Evolutionary conservation across 2,888 invertebrate species (phyloP).

Genomic region (Drosophila quinaria): DNA sequence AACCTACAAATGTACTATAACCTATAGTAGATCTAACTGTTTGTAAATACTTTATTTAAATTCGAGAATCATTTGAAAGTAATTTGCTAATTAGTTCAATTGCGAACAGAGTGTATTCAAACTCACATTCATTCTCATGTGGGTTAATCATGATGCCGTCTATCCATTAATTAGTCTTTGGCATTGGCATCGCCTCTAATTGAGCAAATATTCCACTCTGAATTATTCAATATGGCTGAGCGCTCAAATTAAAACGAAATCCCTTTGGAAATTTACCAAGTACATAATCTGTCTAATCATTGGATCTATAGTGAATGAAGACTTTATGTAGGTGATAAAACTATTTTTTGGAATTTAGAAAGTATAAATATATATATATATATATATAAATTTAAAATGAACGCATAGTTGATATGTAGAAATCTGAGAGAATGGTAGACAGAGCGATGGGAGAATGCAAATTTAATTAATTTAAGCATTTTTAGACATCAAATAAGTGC

Average conservation of each 20-base stretch:
- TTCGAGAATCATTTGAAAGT: slow-evolving; percentile 37
- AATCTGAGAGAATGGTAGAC: not conserved
- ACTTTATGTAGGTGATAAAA: no score
- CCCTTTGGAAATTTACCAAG: slow-evolving; percentile 5
- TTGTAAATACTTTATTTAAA: not conserved
- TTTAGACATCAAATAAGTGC: not conserved
- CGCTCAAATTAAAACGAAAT: slow-evolving; percentile 56
- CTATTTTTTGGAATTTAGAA: not conserved
- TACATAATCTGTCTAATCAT: slow-evolving; percentile 22
- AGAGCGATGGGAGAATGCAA: not conserved
- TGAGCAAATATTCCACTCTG: slow-evolving; percentile 62
- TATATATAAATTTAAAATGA: not conserved
- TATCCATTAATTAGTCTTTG: slow-evolving; percentile 61
- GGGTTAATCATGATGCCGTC: slow-evolving; percentile 36
- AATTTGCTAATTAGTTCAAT: slow-evolving; percentile 71
- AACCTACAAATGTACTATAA: not conserved
- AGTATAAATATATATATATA: no score
- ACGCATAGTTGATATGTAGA: no score
- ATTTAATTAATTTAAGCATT: not conserved
- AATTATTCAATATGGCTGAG: slow-evolving; percentile 50
- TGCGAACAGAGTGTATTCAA: slow-evolving; percentile 23
- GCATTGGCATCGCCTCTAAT: slow-evolving; percentile 55
- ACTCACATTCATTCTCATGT: slow-evolving; percentile 14
- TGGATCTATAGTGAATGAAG: not conserved
- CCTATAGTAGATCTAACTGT: slow-evolving; percentile 2